A percentile compares a stretch with the other conserved stretches of the same genome.
Conservation (phyloP, 1,140 invertebrate genomes). For the Hermetia illucens region DNA sequence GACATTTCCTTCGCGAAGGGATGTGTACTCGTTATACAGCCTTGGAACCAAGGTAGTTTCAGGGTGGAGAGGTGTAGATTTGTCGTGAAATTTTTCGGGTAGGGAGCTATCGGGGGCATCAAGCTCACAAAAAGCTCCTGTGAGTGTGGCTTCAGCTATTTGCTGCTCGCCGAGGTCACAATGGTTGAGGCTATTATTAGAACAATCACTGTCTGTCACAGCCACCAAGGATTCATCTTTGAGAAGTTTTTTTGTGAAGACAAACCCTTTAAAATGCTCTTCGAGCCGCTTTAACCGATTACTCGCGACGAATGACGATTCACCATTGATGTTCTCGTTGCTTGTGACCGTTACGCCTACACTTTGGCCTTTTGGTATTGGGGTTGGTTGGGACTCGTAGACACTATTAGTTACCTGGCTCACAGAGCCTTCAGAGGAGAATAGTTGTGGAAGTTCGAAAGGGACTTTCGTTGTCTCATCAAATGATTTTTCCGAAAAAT, state of each 20-base stretch:
- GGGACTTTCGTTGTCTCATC: not conserved
- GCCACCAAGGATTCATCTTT: not conserved
- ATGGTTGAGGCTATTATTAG: slow-evolving; percentile 1
- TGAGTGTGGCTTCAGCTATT: too few species aligned
- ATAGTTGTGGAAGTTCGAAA: not conserved
- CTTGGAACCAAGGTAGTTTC: too few species aligned
- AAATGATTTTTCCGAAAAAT: too few species aligned
- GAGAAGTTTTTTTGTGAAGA: slow-evolving; percentile 4
- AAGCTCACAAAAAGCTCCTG: slow-evolving; percentile 1
- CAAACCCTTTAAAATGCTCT: slow-evolving; percentile 7
- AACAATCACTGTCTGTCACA: not conserved
- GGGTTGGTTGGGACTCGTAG: not conserved
- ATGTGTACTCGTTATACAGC: too few species aligned
- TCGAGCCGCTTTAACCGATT: slow-evolving; percentile 6
- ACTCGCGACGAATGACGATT: slow-evolving; percentile 7
- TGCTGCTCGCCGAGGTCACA: too few species aligned
- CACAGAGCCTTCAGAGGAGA: not conserved
- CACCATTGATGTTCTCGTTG: not conserved
- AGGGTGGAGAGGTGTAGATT: too few species aligned
- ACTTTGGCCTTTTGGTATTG: not conserved
- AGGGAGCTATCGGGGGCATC: not conserved
- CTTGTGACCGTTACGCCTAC: not conserved
- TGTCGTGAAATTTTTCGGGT: not conserved
- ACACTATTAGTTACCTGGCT: not conserved
- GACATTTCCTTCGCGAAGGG: too few species aligned